phyloP scores from a whole-genome alignment of 2,113 vertebrate genomes.

The Albula glossodonta region DNA sequence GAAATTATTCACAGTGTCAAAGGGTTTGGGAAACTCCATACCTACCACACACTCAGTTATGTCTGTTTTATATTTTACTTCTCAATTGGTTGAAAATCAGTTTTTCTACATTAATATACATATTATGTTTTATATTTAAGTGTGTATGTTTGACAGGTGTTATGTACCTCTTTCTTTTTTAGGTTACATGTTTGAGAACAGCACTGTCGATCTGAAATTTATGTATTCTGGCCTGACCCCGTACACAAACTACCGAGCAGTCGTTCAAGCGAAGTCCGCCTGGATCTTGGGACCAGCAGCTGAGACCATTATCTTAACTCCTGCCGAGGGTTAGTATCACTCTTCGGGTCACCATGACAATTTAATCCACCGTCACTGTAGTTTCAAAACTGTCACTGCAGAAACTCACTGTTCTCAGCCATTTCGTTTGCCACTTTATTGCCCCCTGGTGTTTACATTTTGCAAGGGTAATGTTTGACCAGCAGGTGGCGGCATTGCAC shows the following conservation, averaged over 20 bases:
- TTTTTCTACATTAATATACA: too few species aligned
- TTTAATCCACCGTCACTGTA: not conserved
- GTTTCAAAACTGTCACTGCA: not conserved
- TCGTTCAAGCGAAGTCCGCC: constrained; percentile 80
- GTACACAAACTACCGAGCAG: constrained; percentile 76
- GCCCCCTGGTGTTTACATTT: constrained; percentile 19
- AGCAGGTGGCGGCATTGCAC: not conserved
- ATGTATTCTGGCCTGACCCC: constrained; percentile 78
- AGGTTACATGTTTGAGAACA: constrained; percentile 87
- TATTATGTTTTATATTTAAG: not conserved
- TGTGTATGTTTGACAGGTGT: not conserved
- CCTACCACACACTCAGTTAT: too few species aligned
- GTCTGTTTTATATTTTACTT: too few species aligned
- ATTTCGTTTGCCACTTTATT: not conserved
- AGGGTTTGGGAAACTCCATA: too few species aligned
- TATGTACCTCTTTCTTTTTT: not conserved
- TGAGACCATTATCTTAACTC: constrained; percentile 74
- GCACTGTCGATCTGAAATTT: constrained; percentile 81
- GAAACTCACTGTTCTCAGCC: too few species aligned
- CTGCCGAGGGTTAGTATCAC: constrained; percentile 78
- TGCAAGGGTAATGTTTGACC: not conserved
- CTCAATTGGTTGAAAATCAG: too few species aligned
- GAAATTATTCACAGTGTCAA: too few species aligned
- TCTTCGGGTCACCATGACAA: not conserved
- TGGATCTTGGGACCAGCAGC: constrained; percentile 83